Conservation (phyloP, 2,888 invertebrate genomes). For the Cistogaster globosa region DNA sequence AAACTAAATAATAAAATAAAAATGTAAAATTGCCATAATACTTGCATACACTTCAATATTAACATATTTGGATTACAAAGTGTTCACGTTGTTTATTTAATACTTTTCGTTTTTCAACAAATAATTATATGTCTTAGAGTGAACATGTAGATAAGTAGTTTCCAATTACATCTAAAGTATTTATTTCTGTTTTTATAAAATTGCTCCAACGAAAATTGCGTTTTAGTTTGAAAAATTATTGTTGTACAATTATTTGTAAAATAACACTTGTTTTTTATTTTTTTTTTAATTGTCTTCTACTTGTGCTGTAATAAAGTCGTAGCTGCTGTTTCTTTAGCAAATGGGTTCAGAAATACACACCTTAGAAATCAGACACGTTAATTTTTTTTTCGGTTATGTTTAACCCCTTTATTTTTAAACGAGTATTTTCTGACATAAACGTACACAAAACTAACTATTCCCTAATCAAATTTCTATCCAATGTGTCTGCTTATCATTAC, state of each 20-base stretch:
- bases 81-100: background rate
- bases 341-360: slow-evolving; percentile 29
- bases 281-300: slow-evolving; percentile 9
- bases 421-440: background rate
- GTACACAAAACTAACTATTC: background rate
- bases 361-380: slow-evolving; percentile 34
- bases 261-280: slow-evolving; percentile 42
- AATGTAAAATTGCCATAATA: slow-evolving; percentile 6
- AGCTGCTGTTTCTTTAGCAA: background rate
- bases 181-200: slow-evolving; percentile 8
- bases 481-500: slow-evolving; percentile 20
- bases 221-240: slow-evolving; percentile 9
- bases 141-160: slow-evolving; percentile 18
- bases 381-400: background rate
- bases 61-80: slow-evolving; percentile 1
- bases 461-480: slow-evolving; percentile 26
- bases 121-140: slow-evolving; percentile 1
- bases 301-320: slow-evolving; percentile 6
- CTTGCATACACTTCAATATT: background rate
- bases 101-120: background rate
- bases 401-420: background rate
- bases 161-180: slow-evolving; percentile 40
- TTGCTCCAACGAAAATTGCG: background rate
- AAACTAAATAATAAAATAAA: background rate
- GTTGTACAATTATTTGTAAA: slow-evolving; percentile 35